Percentiles rank a stretch among this genome's conserved stretches.
phyloP scores from a whole-genome alignment of 2,797 vertebrate species.

The Chelonia mydas region DNA sequence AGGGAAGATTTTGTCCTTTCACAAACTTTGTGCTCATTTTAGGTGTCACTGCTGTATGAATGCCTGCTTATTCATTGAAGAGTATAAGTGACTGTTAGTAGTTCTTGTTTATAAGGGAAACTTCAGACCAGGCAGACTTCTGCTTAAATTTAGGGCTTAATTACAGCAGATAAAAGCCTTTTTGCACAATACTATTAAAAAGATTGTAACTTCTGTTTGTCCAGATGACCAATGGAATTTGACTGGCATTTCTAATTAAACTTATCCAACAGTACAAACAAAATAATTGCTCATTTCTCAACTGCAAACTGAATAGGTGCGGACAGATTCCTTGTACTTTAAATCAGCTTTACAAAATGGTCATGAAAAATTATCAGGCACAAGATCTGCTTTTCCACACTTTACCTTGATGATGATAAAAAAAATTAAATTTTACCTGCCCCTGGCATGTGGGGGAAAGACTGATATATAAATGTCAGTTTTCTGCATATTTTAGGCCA shows the following conservation, averaged over 20 bases:
- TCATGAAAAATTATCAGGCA: not conserved
- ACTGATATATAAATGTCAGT: not conserved
- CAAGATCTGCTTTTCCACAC: not conserved
- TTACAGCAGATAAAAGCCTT: not conserved
- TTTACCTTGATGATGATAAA: not conserved
- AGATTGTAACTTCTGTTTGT: not conserved
- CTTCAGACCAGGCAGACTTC: not conserved
- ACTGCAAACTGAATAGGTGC: not conserved
- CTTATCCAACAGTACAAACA: not conserved
- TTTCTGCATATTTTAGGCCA: not conserved
- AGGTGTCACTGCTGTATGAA: not conserved
- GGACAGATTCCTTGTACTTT: not conserved
- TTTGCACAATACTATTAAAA: rapidly evolving
- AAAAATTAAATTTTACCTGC: not conserved
- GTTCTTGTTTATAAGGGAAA: not conserved
- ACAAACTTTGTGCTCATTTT: not conserved
- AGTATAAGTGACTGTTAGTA: not conserved
- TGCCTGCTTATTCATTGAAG: not conserved
- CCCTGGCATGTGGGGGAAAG: not conserved
- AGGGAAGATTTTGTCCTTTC: not conserved
- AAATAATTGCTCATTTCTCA: not conserved
- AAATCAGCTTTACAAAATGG: not conserved
- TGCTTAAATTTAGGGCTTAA: not conserved
- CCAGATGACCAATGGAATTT: not conserved
- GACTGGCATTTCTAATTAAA: not conserved